Percentiles rank a stretch among this genome's conserved stretches.
phyloP scores from a whole-genome alignment of 1,140 invertebrate genomes.

The Meloidogyne chitwoodi region DNA sequence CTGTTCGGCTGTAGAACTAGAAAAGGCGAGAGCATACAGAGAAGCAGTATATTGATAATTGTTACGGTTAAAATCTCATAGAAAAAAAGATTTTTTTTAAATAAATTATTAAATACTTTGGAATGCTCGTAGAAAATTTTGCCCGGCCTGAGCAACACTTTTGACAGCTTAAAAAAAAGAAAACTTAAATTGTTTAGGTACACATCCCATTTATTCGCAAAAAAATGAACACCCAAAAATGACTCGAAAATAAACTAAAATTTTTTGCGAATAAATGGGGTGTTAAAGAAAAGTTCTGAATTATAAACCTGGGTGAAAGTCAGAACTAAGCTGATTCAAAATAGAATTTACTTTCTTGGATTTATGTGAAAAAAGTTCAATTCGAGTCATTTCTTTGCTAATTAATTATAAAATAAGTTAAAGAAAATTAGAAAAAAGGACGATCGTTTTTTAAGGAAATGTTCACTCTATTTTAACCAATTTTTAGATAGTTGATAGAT shows the following conservation, averaged over 20 bases:
- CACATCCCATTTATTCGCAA: too few relatives aligned
- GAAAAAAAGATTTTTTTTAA: background rate
- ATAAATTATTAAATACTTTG: background rate
- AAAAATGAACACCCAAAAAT: too few relatives aligned
- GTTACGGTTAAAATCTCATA: slow-evolving; percentile 3
- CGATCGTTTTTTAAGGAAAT: too few relatives aligned
- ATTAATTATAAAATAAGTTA: too few relatives aligned
- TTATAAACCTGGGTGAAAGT: slow-evolving; percentile 20
- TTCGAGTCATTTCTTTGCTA: background rate
- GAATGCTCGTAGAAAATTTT: slow-evolving; percentile 9
- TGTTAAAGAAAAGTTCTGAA: too few relatives aligned
- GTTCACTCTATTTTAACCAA: too few relatives aligned
- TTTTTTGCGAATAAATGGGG: too few relatives aligned
- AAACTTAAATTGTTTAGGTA: too few relatives aligned
- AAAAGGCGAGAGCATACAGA: slow-evolving; percentile 10
- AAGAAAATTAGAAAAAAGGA: too few relatives aligned
- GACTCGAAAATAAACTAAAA: too few relatives aligned
- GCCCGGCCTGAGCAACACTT: slow-evolving; percentile 9
- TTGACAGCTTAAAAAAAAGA: slow-evolving; percentile 1
- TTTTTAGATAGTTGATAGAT: too few relatives aligned
- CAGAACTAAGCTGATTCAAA: background rate
- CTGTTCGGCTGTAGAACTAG: background rate
- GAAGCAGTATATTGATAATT: slow-evolving; percentile 6
- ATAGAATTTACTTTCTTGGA: background rate
- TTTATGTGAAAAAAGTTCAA: background rate